Conservation (phyloP, 2,888 invertebrate species). For the Drosophila limbata region DNA sequence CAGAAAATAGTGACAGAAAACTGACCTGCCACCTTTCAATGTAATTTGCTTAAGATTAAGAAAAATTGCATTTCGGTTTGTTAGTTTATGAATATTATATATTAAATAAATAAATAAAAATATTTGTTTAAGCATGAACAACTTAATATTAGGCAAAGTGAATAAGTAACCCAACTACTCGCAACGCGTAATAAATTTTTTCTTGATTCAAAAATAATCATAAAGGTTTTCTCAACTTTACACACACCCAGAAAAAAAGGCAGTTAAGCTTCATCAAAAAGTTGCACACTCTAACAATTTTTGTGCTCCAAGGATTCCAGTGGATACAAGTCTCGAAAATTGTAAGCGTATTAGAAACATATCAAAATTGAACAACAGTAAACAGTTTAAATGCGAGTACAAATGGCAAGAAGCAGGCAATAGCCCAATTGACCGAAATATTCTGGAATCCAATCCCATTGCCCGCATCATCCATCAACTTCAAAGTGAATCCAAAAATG, state of each 20-base stretch:
- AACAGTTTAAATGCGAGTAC: slow-evolving; percentile 22
- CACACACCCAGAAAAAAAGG: not conserved
- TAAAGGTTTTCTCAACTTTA: not conserved
- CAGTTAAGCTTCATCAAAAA: not conserved
- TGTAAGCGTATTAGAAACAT: slow-evolving; percentile 35
- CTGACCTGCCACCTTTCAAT: not conserved
- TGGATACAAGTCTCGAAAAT: not conserved
- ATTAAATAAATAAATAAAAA: no score
- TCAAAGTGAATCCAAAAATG: slow-evolving; percentile 34
- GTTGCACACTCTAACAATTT: not conserved
- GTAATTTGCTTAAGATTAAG: not conserved
- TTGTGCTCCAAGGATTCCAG: not conserved
- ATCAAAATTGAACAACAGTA: slow-evolving; percentile 33
- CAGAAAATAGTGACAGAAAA: not conserved
- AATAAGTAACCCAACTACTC: not conserved
- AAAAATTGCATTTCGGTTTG: not conserved
- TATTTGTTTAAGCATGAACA: not conserved
- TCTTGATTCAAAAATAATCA: not conserved
- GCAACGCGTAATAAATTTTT: not conserved
- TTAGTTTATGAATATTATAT: no score
- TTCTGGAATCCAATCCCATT: slow-evolving; percentile 11
- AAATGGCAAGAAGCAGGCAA: slow-evolving; percentile 24
- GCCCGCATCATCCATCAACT: slow-evolving; percentile 64
- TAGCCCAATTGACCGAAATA: not conserved
- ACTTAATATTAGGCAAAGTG: not conserved